Percentiles rank a stretch among this genome's conserved stretches.
These are phyloP conservation scores for Arvicanthis niloticus DNA, from an alignment of 2,113 vertebrate genomes.

Conservation along the genomic window DNA sequence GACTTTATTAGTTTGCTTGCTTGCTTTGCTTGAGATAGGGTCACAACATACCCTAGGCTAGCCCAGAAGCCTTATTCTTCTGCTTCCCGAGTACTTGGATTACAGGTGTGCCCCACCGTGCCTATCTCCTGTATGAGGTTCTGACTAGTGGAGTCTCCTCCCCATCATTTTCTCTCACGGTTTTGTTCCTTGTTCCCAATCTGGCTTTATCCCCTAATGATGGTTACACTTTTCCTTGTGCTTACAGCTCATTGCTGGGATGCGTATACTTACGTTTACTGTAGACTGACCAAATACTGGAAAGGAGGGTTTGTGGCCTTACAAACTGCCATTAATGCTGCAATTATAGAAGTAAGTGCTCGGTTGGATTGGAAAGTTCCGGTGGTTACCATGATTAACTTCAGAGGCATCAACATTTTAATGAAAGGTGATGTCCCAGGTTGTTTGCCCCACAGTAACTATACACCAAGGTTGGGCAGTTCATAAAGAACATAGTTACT, in stretches of 20 bases:
- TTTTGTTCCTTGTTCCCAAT: not conserved
- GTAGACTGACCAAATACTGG: slow-evolving; percentile 80
- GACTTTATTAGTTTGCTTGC: not conserved
- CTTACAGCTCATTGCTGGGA: slow-evolving; percentile 62
- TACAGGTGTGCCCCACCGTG: not conserved
- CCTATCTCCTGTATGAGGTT: not conserved
- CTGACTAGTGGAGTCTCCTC: not conserved
- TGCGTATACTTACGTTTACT: fast-evolving
- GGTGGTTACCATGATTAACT: not conserved
- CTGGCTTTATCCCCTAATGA: not conserved
- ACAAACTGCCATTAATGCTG: slow-evolving; percentile 86
- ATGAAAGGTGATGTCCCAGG: not conserved
- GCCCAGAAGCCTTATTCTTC: not conserved
- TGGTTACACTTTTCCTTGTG: not conserved
- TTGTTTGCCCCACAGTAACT: not conserved
- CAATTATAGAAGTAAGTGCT: slow-evolving; percentile 86
- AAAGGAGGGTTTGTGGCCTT: slow-evolving; percentile 81
- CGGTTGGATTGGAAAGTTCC: not conserved
- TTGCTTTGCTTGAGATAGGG: not conserved
- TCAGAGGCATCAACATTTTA: not conserved
- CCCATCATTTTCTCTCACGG: not conserved
- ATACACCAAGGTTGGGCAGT: not conserved
- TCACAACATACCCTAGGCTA: not conserved
- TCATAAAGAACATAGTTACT: not conserved
- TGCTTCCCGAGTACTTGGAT: not conserved